Conservation (phyloP, 2,113 vertebrate genomes). For the Cebidichthys violaceus region DNA sequence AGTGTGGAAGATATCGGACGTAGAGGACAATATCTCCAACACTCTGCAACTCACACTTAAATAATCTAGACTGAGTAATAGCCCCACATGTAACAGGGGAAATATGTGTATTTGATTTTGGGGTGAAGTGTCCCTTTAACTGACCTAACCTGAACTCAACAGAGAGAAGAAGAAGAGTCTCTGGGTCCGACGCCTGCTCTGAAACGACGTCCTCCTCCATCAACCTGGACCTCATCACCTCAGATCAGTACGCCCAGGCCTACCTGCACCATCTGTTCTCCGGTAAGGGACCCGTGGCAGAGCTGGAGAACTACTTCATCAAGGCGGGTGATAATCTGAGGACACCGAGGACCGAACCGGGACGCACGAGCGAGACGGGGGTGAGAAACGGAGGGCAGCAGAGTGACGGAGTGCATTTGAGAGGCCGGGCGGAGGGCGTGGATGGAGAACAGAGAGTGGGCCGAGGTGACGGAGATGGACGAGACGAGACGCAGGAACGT, state of each 20-base stretch:
- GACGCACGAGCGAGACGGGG: constrained; percentile 13
- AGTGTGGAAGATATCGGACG: no score
- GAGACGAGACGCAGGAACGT: background rate
- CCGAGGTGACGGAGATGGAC: background rate
- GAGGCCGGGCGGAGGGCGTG: background rate
- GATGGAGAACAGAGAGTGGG: background rate
- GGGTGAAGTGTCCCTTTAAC: background rate
- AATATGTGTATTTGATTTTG: no score
- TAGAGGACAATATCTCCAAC: no score
- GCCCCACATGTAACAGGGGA: no score
- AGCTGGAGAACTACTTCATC: constrained; percentile 68
- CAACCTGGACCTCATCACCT: constrained; percentile 68
- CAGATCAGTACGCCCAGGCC: constrained; percentile 69
- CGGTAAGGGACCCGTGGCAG: constrained; percentile 57
- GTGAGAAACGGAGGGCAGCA: background rate
- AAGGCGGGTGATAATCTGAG: constrained; percentile 41
- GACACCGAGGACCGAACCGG: background rate
- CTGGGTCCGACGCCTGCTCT: constrained; percentile 7
- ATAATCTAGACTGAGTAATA: no score
- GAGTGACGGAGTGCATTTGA: background rate
- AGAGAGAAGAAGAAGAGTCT: constrained; percentile 42
- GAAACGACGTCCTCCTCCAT: background rate
- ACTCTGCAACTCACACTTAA: no score
- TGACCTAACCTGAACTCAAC: constrained; percentile 34
- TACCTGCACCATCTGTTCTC: constrained; percentile 75